Percentiles rank a stretch among this genome's conserved stretches.
Conservation (phyloP, 1,140 invertebrate species). For the Drosophila pandora region DNA sequence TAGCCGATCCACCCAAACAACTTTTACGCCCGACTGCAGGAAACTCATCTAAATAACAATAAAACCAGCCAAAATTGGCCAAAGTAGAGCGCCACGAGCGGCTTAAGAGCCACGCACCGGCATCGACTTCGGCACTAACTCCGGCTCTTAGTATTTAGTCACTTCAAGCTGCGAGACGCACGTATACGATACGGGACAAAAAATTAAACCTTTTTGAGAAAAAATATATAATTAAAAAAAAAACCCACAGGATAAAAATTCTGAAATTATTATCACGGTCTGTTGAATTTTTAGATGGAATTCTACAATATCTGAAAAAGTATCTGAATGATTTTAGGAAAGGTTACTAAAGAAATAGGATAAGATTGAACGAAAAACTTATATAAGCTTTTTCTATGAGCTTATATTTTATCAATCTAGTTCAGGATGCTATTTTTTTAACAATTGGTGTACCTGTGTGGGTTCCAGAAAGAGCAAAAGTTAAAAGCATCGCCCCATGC, state of each 20-base stretch:
- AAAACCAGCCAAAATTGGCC: constrained; percentile 46
- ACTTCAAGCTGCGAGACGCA: constrained; percentile 45
- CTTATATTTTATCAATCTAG: too few species aligned
- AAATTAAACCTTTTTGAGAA: not conserved
- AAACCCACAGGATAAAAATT: too few species aligned
- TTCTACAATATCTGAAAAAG: too few species aligned
- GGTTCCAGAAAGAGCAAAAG: constrained; percentile 36
- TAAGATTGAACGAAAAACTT: too few species aligned
- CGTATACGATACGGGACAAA: not conserved
- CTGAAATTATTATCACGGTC: not conserved
- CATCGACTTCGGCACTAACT: not conserved
- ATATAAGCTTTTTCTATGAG: too few species aligned
- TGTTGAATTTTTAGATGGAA: too few species aligned
- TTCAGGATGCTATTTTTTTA: not conserved
- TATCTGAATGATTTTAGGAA: too few species aligned
- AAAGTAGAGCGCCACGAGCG: constrained; percentile 50
- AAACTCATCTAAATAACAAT: constrained; percentile 78
- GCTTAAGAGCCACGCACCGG: constrained; percentile 17
- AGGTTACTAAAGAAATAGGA: too few species aligned
- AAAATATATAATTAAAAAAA: not conserved
- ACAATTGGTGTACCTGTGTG: constrained; percentile 19
- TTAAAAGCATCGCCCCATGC: constrained; percentile 50
- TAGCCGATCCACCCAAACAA: constrained; percentile 47
- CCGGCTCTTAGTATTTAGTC: constrained; percentile 17
- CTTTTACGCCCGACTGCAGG: constrained; percentile 55